Evolutionary conservation across 2,888 invertebrate genomes (phyloP).

Genomic region (Schizaphis graminum): DNA sequence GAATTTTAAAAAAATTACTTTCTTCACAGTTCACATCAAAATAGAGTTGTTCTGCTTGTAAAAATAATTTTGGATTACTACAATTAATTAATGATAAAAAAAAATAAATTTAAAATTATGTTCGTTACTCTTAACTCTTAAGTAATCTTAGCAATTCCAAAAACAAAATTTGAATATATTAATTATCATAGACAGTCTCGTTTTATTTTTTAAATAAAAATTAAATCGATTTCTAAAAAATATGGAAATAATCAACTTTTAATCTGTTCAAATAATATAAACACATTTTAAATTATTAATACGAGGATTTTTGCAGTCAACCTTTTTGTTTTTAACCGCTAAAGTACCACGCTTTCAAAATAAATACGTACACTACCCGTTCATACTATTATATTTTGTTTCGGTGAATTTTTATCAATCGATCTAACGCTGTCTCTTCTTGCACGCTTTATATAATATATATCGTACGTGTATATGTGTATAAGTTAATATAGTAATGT

Average conservation of each 20-base stretch:
- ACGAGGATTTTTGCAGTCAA: not conserved
- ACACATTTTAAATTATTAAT: not conserved
- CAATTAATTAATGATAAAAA: not conserved
- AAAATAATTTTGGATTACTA: not conserved
- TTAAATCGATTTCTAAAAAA: not conserved
- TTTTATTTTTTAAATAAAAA: not conserved
- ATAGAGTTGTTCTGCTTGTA: not conserved
- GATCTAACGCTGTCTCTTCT: not conserved
- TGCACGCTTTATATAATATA: not conserved
- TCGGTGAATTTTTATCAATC: not conserved
- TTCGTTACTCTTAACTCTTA: not conserved
- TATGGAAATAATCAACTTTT: too few relatives aligned
- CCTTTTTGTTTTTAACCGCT: not conserved
- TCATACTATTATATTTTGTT: not conserved
- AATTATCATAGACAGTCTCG: not conserved
- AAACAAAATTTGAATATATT: not conserved
- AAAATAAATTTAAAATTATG: not conserved
- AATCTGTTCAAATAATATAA: not conserved
- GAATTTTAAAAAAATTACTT: not conserved
- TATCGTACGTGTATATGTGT: not conserved
- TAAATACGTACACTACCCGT: not conserved
- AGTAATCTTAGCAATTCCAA: not conserved
- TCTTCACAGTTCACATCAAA: not conserved
- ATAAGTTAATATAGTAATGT: not conserved
- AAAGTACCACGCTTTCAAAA: not conserved